Evolutionary conservation across 2,888 invertebrate genomes (phyloP).

Genomic region (Baronia brevicornis): DNA sequence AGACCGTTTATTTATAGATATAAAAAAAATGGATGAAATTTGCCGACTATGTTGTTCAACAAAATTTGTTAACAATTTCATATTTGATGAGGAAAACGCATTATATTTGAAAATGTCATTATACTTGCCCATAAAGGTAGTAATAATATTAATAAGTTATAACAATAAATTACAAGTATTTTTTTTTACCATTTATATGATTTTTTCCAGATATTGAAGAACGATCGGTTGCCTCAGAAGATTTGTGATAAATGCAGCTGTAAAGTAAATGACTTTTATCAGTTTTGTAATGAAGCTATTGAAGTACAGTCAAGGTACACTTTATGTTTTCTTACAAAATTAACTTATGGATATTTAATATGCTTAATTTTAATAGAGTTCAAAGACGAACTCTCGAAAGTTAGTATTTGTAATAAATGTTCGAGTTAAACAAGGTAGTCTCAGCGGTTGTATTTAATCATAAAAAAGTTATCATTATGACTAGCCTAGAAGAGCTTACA

Average conservation of each 20-base stretch:
- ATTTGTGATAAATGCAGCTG: constrained; percentile 82
- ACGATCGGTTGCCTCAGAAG: constrained; percentile 81
- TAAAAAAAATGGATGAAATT: constrained; percentile 53
- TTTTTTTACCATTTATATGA: constrained; percentile 17
- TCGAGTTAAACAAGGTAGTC: too few species aligned
- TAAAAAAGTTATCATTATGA: too few species aligned
- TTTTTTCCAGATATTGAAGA: constrained; percentile 75
- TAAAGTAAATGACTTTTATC: constrained; percentile 82
- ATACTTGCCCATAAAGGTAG: constrained; percentile 84
- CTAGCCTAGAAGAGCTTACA: too few species aligned
- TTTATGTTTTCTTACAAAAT: constrained; percentile 3
- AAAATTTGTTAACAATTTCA: constrained; percentile 78
- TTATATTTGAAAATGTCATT: constrained; percentile 81
- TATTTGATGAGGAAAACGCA: constrained; percentile 81
- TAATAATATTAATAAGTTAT: constrained; percentile 28
- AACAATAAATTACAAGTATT: too few species aligned
- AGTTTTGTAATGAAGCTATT: constrained; percentile 81
- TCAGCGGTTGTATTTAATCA: too few species aligned
- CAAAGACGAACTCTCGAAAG: too few species aligned
- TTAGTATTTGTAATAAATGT: too few species aligned
- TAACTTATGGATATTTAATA: too few species aligned
- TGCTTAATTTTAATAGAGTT: too few species aligned
- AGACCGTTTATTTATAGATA: constrained; percentile 21
- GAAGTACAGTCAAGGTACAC: constrained; percentile 78
- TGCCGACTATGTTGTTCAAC: constrained; percentile 65